Base-by-base conservation (phyloP, 2,797 vertebrate genomes). In the Furcifer pardalis region DNA sequence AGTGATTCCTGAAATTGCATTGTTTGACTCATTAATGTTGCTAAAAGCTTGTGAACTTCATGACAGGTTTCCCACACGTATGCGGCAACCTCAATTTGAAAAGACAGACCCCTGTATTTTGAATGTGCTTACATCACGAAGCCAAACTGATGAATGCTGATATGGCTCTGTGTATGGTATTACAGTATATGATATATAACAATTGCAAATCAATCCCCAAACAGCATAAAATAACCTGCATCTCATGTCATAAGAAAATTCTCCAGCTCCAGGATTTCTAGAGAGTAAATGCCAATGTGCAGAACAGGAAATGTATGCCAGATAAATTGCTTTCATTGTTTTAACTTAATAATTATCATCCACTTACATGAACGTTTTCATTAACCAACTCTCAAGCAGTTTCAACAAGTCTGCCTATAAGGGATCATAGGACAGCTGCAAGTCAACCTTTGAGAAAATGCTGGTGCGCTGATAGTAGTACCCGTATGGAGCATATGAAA, bases 351-450 rank as follows among this genome's bases (percentile, higher is more conserved):
- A 72, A 62, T 68, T 73, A 79, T 0, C 0, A 63, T 86, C 81
- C 78, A 75, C 79, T 25, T 17, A 13, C n/a, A 42, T 46, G 40
- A 40, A 30, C 0, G 1, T 40, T 46, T 21, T 60, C 73, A 74
- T 86, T 71, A 80, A 87, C 19, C 0, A 0, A 25, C 44, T 71
- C 71, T 0, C 0, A 49, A 80, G 52, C 23, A n/a, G 40, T 82
- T 87, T 84, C 56, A 52, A 42, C 65, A 74, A 62, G 5, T 42
- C 74, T 82, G 72, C 44, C 19, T 69, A n/a, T 37, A 66, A 46
- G 7, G 0, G 0, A 72, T 69, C 72, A 59, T 42, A 62, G 49
- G 52, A 12, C 30, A 77, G 56, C 59, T 56, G 12, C 60, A 77
- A 52, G n/a, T 0, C 15, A 75, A 86, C 35, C 37, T 15, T 9